Evolutionary conservation across 23 tunicate species (phyloP), one percentile per base, ranked within the genome.

Genomic region (Halocynthia roretzi): DNA sequence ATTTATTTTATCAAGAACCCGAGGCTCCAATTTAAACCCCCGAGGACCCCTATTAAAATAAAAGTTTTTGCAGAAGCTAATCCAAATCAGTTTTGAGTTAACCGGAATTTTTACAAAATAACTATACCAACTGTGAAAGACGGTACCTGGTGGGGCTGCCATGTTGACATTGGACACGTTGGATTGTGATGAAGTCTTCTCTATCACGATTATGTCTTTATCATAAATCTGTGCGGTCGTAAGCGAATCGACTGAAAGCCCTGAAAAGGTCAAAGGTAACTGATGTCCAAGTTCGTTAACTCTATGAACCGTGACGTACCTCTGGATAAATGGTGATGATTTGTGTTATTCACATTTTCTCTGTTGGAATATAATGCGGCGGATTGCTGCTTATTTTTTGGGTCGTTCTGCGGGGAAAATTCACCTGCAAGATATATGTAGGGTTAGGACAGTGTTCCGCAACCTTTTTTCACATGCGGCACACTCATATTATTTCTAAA

Each of bases 231-330:
- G 78, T 7, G 78, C 78, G 48, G 54, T 73, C 8, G 78, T 62
- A 44, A 73, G 53, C 8, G 78, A 73, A 73, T 73, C 78, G 23
- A 73, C 78, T 53, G 78, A 73, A 21, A 73, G 23, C 19, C 78
- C 78, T 73, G n/a, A 52, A 63, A 63, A 7, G 11, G 68, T 19
- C 22, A 44, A 8, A 8, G 10, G 68, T 63, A 63, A 63, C 20
- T 19, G 7, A 19, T 63, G 20, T 63, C 22, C 68, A 63, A 63
- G 22, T 63, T 63, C 11, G 22, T 63, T 63, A 7, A 7, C 22
- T 19, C 20, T 19, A 56, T 7, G 10, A 63, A 63, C 20, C 44
- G 11, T 63, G 68, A 31, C 78, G 54, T 53, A 73, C 78, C 78
- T 73, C 78, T 51, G 7, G 78, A 17, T 15, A 73, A 73, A 73